Base-by-base conservation (phyloP, 2,113 vertebrate species). In the Lota lota region DNA sequence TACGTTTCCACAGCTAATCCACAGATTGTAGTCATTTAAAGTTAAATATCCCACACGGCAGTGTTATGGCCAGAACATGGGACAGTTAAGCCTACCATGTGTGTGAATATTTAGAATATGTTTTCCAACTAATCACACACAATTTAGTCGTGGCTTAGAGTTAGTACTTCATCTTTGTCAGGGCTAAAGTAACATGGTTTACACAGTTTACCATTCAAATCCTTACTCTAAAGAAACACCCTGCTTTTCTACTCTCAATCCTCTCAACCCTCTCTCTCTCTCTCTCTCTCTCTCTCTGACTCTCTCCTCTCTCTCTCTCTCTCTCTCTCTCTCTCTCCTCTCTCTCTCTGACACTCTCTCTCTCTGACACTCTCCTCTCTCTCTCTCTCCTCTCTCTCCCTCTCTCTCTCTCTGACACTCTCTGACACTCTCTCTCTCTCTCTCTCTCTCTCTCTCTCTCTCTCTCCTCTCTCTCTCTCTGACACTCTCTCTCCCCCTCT, bases 61-160 rank as follows among this genome's bases (percentile, higher is more conserved):
- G 58, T n/a, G 5, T 47, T 47, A 47, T 10, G 40, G 40, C 40
- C 40, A 47, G 40, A 8, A 14, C 40, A 0, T 56, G 53, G 16
- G 1, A 56, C 53, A 56, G 20, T 64, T 60, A 79, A 71, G 68
- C 50, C 18, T 67, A 66, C 60, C 21, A 71, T 20, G n/a, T 57
- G 22, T n/a, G 24, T 20, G 21, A 53, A 70, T 53, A 75, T 73
- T 76, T 71, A 50, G 50, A 68, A 47, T 59, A 78, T 64, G 57
- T 66, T 70, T 64, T 72, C 70, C 74, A 74, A 79, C 54, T 66
- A 78, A 60, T 75, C 71, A 51, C 21, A 24, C 40, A 72, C 59
- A 68, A 36, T 72, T 76, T 75, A 36, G 22, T 51, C 67, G 22
- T 68, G n/a, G 2, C n/a, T 68, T 63, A 3, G 65, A 63, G 18